Evolutionary conservation across 2,797 vertebrate genomes (phyloP).

Genomic region (Gymnoscopelus microlampas): DNA sequence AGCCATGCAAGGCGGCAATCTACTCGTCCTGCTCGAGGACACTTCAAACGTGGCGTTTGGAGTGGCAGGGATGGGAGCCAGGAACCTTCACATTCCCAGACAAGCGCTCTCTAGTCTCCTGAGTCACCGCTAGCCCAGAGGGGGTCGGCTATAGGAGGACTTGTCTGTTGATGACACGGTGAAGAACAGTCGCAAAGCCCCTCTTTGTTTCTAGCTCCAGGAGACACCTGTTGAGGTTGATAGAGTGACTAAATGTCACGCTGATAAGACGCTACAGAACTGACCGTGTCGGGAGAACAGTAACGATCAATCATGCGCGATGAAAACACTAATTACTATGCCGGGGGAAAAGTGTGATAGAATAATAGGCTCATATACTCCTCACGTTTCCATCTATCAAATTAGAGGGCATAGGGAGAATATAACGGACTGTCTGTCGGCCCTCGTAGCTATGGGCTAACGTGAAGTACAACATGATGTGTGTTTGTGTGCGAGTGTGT

Average conservation of each 20-base stretch:
- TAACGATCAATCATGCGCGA: not conserved
- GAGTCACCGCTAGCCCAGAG: no score
- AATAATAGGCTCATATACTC: constrained; percentile 2
- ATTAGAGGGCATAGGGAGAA: not conserved
- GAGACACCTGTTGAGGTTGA: not conserved
- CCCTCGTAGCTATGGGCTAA: not conserved
- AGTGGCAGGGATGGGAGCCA: no score
- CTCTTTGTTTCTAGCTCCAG: not conserved
- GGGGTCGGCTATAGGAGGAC: not conserved
- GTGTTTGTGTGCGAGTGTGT: constrained; percentile 1
- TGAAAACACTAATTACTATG: not conserved
- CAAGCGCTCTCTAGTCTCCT: no score
- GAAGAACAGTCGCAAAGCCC: not conserved
- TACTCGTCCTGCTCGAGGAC: no score
- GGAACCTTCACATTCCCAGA: no score
- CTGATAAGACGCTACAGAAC: not conserved
- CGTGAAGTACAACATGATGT: no score
- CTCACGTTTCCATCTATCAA: not conserved
- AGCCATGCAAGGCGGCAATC: no score
- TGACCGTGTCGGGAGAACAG: not conserved
- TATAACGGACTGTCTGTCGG: constrained; percentile 1
- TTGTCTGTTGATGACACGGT: not conserved
- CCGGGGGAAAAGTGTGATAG: not conserved
- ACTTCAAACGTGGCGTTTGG: no score
- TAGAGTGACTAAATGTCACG: not conserved